Conservation (phyloP, 1,140 invertebrate species). For the Hydropsyche tenuis region DNA sequence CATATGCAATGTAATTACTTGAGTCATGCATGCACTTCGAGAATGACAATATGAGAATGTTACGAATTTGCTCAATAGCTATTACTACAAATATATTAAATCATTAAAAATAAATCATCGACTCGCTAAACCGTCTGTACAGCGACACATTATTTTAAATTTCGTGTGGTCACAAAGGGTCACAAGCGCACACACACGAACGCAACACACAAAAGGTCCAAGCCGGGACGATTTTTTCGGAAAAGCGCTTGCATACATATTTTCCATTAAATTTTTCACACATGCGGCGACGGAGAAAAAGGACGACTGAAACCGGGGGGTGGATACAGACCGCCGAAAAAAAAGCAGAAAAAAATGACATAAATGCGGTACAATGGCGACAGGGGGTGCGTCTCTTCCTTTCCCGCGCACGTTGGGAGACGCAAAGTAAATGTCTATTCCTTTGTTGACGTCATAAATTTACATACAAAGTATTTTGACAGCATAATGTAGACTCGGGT, state of each 20-base stretch:
- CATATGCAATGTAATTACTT: no score
- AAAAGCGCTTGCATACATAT: conserved; percentile 28
- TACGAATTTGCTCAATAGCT: no score
- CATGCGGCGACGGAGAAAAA: neutral
- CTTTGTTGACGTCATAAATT: conserved; percentile 29
- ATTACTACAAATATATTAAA: no score
- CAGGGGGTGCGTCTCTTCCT: neutral
- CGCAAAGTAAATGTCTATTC: conserved; percentile 27
- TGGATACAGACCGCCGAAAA: neutral
- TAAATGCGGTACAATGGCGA: neutral
- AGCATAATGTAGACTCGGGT: conserved; percentile 25
- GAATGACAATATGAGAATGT: no score
- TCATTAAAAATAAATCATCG: no score
- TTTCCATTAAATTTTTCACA: conserved; percentile 29
- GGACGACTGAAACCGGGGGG: neutral
- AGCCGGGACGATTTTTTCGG: conserved; percentile 7
- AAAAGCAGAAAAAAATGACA: neutral
- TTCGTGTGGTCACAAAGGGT: conserved; percentile 22
- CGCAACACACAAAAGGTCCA: neutral
- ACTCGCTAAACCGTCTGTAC: no score
- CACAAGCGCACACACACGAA: neutral
- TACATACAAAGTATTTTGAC: conserved; percentile 29
- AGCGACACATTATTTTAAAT: conserved; percentile 27
- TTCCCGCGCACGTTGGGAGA: neutral
- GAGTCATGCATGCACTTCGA: no score